Conservation (phyloP, 1,140 invertebrate species). For the Drosophila bifasciata region DNA sequence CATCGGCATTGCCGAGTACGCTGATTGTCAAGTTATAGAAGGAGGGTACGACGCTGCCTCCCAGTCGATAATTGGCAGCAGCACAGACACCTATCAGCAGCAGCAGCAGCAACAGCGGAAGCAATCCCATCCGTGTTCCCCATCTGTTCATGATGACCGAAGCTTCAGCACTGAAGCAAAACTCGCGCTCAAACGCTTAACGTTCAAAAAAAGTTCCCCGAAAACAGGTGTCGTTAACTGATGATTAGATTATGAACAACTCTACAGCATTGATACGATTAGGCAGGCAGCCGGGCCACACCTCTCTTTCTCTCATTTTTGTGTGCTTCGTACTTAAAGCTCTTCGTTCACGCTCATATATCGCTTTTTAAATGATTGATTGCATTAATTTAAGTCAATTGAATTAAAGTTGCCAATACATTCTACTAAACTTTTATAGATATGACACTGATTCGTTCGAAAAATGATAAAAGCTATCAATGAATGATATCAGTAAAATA, state of each 20-base stretch:
- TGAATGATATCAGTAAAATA: no score
- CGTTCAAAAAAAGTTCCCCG: slow-evolving; percentile 30
- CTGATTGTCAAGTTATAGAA: slow-evolving; percentile 88
- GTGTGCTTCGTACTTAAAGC: no score
- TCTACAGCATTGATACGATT: slow-evolving; percentile 10
- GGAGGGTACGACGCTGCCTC: slow-evolving; percentile 83
- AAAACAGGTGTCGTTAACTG: slow-evolving; percentile 29
- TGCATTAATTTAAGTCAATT: no score
- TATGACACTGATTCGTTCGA: no score
- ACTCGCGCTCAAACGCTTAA: slow-evolving; percentile 1
- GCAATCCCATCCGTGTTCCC: background rate
- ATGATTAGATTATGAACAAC: slow-evolving; percentile 46
- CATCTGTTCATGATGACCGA: slow-evolving; percentile 46
- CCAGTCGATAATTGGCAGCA: slow-evolving; percentile 55
- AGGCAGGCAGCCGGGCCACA: slow-evolving; percentile 15
- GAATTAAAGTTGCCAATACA: no score
- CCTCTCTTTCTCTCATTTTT: background rate
- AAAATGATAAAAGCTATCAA: no score
- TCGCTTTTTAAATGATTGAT: no score
- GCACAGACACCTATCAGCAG: slow-evolving; percentile 14
- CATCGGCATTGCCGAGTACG: slow-evolving; percentile 83
- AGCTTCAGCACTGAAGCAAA: slow-evolving; percentile 35
- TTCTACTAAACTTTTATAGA: no score
- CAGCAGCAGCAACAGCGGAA: slow-evolving; percentile 25
- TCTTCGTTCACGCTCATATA: no score